Evolutionary conservation across 92 coral and sea anemone species (phyloP).

Genomic region (Porites cylindrica): DNA sequence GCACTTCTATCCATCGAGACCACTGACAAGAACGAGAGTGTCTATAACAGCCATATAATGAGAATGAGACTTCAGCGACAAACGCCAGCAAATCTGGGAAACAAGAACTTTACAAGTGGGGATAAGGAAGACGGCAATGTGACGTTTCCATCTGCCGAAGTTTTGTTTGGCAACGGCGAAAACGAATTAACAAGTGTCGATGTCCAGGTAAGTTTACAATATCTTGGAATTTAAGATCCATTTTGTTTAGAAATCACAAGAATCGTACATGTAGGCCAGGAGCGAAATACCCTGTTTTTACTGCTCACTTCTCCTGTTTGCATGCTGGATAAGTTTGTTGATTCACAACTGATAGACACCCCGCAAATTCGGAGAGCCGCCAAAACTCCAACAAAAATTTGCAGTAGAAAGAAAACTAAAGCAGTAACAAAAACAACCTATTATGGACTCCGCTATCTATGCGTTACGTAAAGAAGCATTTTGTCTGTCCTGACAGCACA

Average conservation of each 20-base stretch:
- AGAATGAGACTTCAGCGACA: constrained; percentile 72
- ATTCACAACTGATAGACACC: no score
- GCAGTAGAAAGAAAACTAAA: no score
- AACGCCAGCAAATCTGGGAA: constrained; percentile 73
- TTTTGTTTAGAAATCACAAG: not conserved
- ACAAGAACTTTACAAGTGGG: constrained; percentile 29
- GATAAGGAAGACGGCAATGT: not conserved
- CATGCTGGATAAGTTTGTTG: no score
- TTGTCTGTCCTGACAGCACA: no score
- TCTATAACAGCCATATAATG: constrained; percentile 57
- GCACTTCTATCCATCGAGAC: constrained; percentile 66
- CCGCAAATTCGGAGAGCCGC: no score
- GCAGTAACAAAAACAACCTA: no score
- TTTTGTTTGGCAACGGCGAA: not conserved
- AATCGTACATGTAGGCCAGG: no score
- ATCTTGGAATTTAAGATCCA: not conserved
- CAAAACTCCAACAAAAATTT: no score
- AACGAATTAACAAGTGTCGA: not conserved
- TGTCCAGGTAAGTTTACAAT: not conserved
- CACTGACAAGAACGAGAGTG: constrained; percentile 65
- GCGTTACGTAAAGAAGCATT: no score
- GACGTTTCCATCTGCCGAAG: constrained; percentile 49
- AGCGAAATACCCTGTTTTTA: no score
- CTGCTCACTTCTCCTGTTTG: no score
- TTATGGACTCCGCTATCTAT: no score